These are phyloP conservation scores for Coleophora deauratella DNA, from an alignment of 2,888 invertebrate species.

Conservation along the genomic window DNA sequence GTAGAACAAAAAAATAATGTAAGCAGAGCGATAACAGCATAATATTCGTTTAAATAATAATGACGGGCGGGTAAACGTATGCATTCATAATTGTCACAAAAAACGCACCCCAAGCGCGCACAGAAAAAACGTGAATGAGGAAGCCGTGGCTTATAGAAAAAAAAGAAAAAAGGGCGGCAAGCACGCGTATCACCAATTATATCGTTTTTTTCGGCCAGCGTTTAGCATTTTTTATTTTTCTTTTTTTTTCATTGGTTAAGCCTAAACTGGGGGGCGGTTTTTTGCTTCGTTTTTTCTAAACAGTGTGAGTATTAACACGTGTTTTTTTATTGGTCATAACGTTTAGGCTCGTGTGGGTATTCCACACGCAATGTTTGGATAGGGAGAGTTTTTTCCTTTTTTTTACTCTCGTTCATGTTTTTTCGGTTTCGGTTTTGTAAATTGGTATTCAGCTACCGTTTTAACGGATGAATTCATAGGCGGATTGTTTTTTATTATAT, in stretches of 20 bases:
- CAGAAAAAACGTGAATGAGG: slow-evolving; percentile 26
- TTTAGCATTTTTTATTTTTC: slow-evolving; percentile 42
- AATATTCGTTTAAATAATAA: slow-evolving; percentile 51
- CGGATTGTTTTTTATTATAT: slow-evolving; percentile 11
- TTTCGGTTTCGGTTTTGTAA: slow-evolving; percentile 28
- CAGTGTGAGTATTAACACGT: slow-evolving; percentile 51
- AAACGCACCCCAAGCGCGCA: slow-evolving; percentile 51
- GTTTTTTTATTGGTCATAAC: slow-evolving; percentile 36
- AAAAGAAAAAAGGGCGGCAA: slow-evolving; percentile 49
- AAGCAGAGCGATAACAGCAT: slow-evolving; percentile 39
- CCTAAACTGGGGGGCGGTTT: slow-evolving; percentile 50
- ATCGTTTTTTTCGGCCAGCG: slow-evolving; percentile 46
- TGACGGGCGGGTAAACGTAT: slow-evolving; percentile 36
- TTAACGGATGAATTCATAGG: slow-evolving; percentile 47
- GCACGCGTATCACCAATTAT: slow-evolving; percentile 65
- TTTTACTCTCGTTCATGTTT: slow-evolving; percentile 19
- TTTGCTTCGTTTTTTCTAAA: slow-evolving; percentile 42
- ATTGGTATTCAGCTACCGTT: slow-evolving; percentile 52
- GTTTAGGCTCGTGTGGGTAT: slow-evolving; percentile 44
- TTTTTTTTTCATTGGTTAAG: slow-evolving; percentile 54
- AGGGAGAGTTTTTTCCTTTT: slow-evolving; percentile 28
- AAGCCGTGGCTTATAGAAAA: slow-evolving; percentile 27
- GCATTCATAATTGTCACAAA: slow-evolving; percentile 54
- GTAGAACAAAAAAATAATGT: slow-evolving; percentile 28
- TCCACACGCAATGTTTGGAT: slow-evolving; percentile 57